Evolutionary conservation across 2,888 invertebrate genomes (phyloP), one percentile per base, ranked within the genome.

Genomic region (Agonum fuliginosum): DNA sequence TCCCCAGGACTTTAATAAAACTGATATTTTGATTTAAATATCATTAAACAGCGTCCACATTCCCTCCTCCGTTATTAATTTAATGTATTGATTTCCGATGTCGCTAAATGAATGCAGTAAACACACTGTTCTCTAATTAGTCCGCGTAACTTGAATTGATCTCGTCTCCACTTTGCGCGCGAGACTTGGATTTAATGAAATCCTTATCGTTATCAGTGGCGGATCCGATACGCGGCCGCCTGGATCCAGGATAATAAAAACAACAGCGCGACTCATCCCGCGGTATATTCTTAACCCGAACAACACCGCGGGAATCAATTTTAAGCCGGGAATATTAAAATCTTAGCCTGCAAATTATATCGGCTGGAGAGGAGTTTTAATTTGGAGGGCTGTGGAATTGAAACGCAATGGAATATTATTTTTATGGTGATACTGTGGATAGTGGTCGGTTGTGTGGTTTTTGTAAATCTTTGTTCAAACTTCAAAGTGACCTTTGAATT

Each of bases 91-190:
- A 75, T 75, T 75, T 67, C 34, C 75, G 51, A 75, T 75, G 19
- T 67, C 17, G 34, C 14, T 75, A 75, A 75, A 67, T 75, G 54
- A 67, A 67, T 75, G 75, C 65, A 67, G 75, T 67, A 51, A 67
- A 75, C 75, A 67, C 67, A 75, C 67, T 75, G 75, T 67, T 75
- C 51, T 65, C 14, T 75, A 75, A 75, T 75, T 75, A 75, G 75
- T 75, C 34, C 12, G 51, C 71, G 27, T 41, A 71, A 71, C 34
- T 71, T 74, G 62, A 74, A 74, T 65, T 74, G 74, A 74, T 73
- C 73, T 58, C 19, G 24, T 8, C 24, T 54, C 54, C 12, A 54
- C 54, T 24, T 24, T 10, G 37, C 37, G 37, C 37, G 1, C n/a
- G n/a, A 37, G 3, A 30, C 17, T 17, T n/a, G 48, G 46, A 30